These are phyloP conservation scores for Julus scanicus DNA, from an alignment of 2,888 invertebrate genomes.

Conservation along the genomic window DNA sequence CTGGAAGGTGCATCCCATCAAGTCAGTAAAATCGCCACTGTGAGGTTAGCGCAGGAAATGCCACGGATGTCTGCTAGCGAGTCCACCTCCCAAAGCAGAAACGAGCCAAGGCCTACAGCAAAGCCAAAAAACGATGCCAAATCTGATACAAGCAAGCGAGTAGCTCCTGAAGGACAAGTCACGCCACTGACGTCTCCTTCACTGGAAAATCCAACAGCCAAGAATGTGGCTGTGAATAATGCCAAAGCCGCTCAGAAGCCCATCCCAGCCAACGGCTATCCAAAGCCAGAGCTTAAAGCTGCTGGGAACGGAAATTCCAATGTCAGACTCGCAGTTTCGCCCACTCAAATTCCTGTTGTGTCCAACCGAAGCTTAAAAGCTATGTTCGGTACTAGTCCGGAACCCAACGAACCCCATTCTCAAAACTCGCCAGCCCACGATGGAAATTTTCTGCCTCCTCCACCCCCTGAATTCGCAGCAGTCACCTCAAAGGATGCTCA, in stretches of 20 bases:
- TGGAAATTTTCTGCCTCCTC: neutral
- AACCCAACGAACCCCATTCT: neutral
- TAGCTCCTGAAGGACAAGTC: neutral
- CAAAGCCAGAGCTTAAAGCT: slow-evolving; percentile 50
- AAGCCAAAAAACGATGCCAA: slow-evolving; percentile 40
- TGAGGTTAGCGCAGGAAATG: neutral
- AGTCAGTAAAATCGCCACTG: neutral
- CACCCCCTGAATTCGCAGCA: neutral
- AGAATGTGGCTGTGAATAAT: slow-evolving; percentile 21
- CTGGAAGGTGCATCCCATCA: neutral
- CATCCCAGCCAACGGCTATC: slow-evolving; percentile 55
- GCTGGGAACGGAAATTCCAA: slow-evolving; percentile 10
- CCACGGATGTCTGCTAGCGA: neutral
- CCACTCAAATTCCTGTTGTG: neutral
- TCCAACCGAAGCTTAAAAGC: neutral
- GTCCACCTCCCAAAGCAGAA: slow-evolving; percentile 47
- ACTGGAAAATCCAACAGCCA: neutral
- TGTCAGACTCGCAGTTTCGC: slow-evolving; percentile 34
- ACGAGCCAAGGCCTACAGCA: neutral
- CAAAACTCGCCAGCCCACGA: neutral
- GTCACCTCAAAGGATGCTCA: neutral
- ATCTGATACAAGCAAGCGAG: neutral
- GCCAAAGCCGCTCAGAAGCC: slow-evolving; percentile 43
- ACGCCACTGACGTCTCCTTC: slow-evolving; percentile 15
- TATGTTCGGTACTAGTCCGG: neutral